Conservation (phyloP, 2,797 vertebrate genomes). For the Euthynnus affinis region DNA sequence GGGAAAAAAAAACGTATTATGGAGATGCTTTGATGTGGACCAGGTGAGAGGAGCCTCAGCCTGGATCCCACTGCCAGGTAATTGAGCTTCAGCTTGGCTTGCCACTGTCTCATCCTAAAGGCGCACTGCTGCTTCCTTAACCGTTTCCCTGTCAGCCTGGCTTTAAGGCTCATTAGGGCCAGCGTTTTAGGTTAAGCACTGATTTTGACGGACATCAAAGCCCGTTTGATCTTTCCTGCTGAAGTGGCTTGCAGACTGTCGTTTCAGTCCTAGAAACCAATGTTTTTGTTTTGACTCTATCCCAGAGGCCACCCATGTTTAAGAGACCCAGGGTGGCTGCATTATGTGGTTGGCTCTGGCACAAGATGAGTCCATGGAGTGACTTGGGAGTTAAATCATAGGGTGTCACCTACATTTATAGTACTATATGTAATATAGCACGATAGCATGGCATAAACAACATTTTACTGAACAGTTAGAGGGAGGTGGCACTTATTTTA, state of each 20-base stretch:
- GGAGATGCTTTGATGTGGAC: slow-evolving; percentile 70
- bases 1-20: slow-evolving; percentile 22
- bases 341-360: background rate
- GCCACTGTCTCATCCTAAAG: slow-evolving; percentile 39
- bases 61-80: slow-evolving; percentile 53
- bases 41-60: slow-evolving; percentile 58
- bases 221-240: slow-evolving; percentile 53
- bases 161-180: slow-evolving; percentile 62
- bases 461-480: background rate
- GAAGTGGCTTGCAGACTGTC: slow-evolving; percentile 41
- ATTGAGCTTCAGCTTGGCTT: slow-evolving; percentile 53
- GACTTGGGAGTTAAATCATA: slow-evolving; percentile 18
- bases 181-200: slow-evolving; percentile 45
- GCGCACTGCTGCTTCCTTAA: slow-evolving; percentile 46
- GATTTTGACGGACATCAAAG: slow-evolving; percentile 72
- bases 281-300: slow-evolving; percentile 58
- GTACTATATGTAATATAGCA: background rate
- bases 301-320: slow-evolving; percentile 38
- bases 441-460: slow-evolving; percentile 11
- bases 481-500: background rate
- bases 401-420: slow-evolving; percentile 5
- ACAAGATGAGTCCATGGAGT: background rate
- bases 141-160: slow-evolving; percentile 31
- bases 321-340: background rate
- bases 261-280: slow-evolving; percentile 20